Base-by-base conservation (phyloP, 2,888 invertebrate species). In the Sphecodes monilicornis region DNA sequence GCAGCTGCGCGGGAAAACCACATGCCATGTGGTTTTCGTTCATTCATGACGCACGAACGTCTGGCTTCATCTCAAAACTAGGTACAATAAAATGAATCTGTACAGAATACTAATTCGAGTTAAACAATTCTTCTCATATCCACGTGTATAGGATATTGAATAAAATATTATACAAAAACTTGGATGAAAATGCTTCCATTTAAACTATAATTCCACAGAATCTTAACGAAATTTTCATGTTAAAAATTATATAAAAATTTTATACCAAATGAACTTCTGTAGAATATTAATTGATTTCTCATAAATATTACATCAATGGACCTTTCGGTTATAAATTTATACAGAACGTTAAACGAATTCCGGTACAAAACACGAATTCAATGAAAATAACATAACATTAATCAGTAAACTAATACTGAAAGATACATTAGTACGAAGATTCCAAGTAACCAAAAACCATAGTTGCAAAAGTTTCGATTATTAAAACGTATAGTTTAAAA, bases 1-100 rank as follows among this genome's bases (percentile, higher is more conserved):
- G 85, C 88, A 80, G 64, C 39, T 73, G 86, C 86, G 90, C 90
- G 90, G 89, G 89, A 89, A 88, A 85, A 39, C 41, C 68, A 13
- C 11, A n/a, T 11, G 26, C 78, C 79, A 80, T 50, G 78, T 36
- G 75, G 72, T 57, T 60, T 22, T 39, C 78, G 66, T 81, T 82
- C 85, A 82, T 82, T 87, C 83, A 73, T 18, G 10, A 11, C 39
- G n/a, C 26, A 16, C 66, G 32, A 11, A 4, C 36, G 36, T 10
- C 32, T 22, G 64, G 18, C 66, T 36, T n/a, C 36, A 3, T 36
- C 36, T 36, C 18, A 26, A 29, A 26, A 26, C 3, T 10, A 22
- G 8, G 46, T 46, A 22, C 50, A 50, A 8, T 2, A 50, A 50
- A 22, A 1, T 1, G 26, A 13, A 26, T 57, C 13, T 26, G 1